These are phyloP conservation scores for Acrobasis suavella DNA, from an alignment of 2,888 invertebrate species.

Conservation along the genomic window DNA sequence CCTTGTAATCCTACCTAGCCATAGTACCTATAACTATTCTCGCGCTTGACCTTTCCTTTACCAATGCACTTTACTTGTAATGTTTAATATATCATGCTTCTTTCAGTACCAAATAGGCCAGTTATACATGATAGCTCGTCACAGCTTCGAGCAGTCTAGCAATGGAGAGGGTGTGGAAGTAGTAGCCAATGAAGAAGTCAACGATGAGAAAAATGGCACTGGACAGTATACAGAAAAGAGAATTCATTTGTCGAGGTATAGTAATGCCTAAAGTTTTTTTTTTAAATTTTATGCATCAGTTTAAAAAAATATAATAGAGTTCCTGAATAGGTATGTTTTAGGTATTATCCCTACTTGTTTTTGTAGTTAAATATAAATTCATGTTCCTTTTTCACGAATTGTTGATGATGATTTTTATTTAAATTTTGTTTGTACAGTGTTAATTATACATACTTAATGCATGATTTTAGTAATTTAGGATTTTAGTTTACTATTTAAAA, in stretches of 20 bases:
- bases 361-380: no score
- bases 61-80: no score
- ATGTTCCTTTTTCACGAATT: no score
- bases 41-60: no score
- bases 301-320: neutral
- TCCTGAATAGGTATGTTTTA: no score
- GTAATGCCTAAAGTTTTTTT: neutral
- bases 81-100: neutral
- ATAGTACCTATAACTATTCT: no score
- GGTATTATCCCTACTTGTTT: no score
- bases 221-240: slow-evolving; percentile 96
- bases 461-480: no score
- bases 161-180: slow-evolving; percentile 96
- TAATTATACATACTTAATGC: no score
- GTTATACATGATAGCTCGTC: slow-evolving; percentile 96
- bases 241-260: slow-evolving; percentile 93
- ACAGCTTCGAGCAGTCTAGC: slow-evolving; percentile 94
- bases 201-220: slow-evolving; percentile 89
- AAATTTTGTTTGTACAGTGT: no score
- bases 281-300: neutral
- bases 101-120: slow-evolving; percentile 94
- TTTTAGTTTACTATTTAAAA: neutral
- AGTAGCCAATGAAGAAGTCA: slow-evolving; percentile 90
- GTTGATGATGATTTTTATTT: no score
- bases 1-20: no score